A percentile compares a stretch with the other conserved stretches of the same genome.
Evolutionary conservation across 2,888 invertebrate genomes (phyloP).

Genomic region (Rhagophthalmus giganteus): DNA sequence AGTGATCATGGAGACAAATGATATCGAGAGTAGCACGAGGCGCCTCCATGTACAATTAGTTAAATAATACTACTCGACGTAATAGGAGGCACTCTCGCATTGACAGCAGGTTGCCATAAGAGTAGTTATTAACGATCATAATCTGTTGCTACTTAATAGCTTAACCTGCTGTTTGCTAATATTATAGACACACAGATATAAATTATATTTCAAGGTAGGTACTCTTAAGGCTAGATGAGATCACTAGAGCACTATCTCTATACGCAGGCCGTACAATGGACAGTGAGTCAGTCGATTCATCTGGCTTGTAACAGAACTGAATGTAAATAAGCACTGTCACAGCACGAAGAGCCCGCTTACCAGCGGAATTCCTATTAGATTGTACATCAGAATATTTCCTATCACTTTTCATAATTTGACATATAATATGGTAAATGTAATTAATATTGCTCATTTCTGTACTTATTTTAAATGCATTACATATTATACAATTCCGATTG

Average conservation of each 20-base stretch:
- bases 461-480: conserved; percentile 25
- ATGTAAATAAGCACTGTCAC: conserved; percentile 44
- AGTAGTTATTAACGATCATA: conserved; percentile 51
- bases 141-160: conserved; percentile 52
- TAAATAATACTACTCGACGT: conserved; percentile 21
- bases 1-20: conserved; percentile 34
- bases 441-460: conserved; percentile 52
- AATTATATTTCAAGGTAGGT: conserved; percentile 53
- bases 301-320: conserved; percentile 39
- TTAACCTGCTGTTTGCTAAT: conserved; percentile 51
- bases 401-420: conserved; percentile 55
- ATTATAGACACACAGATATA: conserved; percentile 45
- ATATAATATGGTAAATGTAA: conserved; percentile 45
- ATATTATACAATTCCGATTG: conserved; percentile 26
- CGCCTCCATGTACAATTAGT: conserved; percentile 20
- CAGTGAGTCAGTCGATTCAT: conserved; percentile 35
- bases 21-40: conserved; percentile 23
- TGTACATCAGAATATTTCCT: conserved; percentile 41
- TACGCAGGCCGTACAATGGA: conserved; percentile 47
- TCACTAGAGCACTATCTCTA: conserved; percentile 55
- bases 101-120: conserved; percentile 40
- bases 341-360: conserved; percentile 40
- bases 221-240: conserved; percentile 57
- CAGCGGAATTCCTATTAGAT: conserved; percentile 31
- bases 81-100: conserved; percentile 18